Conservation (phyloP, 2,888 invertebrate species). For the Zhengitettix transpicula region DNA sequence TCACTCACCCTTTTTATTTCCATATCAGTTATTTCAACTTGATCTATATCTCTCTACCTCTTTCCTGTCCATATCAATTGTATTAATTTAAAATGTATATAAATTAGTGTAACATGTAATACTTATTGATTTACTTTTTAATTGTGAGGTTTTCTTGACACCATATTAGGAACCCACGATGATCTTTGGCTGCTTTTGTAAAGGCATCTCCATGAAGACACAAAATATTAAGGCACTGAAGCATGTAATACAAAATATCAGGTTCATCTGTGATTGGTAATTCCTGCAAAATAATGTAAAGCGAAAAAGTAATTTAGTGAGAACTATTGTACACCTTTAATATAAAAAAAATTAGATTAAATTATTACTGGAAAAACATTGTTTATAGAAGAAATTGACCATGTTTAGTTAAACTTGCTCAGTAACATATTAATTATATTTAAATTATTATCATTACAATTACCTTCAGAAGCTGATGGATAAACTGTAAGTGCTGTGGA, state of each 20-base stretch:
- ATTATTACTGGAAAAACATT: too few species aligned
- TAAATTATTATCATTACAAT: neutral
- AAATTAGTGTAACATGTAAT: too few species aligned
- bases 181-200: slow-evolving; percentile 68
- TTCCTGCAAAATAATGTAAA: slow-evolving; percentile 34
- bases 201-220: slow-evolving; percentile 90
- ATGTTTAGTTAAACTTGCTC: neutral
- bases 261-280: slow-evolving; percentile 67
- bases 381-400: too few species aligned
- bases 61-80: too few species aligned
- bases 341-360: too few species aligned
- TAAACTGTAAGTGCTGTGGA: slow-evolving; percentile 83
- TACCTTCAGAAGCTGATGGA: slow-evolving; percentile 76
- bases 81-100: too few species aligned
- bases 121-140: slow-evolving; percentile 51
- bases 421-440: neutral
- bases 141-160: slow-evolving; percentile 89
- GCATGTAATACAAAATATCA: slow-evolving; percentile 81
- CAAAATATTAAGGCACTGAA: slow-evolving; percentile 80
- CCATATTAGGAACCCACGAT: slow-evolving; percentile 86
- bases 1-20: too few species aligned
- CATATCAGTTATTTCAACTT: too few species aligned
- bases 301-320: too few species aligned
- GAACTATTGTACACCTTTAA: too few species aligned
- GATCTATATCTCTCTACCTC: too few species aligned